Base-by-base conservation (phyloP, 2,888 invertebrate genomes). In the Chymomyza caudatula region DNA sequence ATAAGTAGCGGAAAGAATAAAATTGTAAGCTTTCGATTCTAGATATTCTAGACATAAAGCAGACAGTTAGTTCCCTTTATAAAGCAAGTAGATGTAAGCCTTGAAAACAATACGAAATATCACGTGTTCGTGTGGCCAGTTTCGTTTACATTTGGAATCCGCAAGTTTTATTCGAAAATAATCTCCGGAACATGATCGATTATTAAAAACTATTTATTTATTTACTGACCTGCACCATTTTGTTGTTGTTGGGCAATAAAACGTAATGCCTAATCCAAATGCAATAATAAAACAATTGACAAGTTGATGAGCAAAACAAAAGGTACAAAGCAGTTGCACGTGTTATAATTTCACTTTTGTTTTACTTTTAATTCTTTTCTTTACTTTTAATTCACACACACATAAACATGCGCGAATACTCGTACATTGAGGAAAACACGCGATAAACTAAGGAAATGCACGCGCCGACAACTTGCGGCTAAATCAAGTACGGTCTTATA, bases 211-310 rank as follows among this genome's bases (percentile, higher is more conserved):
- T 0, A 20, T 61, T 43, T 22, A 11, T 11, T 11, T 37, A 37
- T 60, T 51, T 22, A 80, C 88, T 81, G 55, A 87, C 87, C 87
- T 87, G 87, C 56, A 87, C 87, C 87, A 87, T 87, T 79, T 80
- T 77, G 37, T 56, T 68, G 61, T 25, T 52, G 47, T 37, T 22
- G 53, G 60, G 43, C 49, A 54, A 29, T 47, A 63, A 65, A 77
- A 71, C 85, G 78, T 80, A 70, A 65, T 58, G 63, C 17, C 51
- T 63, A 65, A 51, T 51, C 51, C 51, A 51, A 37, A 4, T 37
- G 29, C 11, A 11, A 11, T 37, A 37, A 19, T 4, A 51, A 51
- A 51, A 11, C 22, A 20, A 51, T 20, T 17, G 47, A 6, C 15
- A 47, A 47, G 47, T 15, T 19, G 47, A 47, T 19, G 62, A 73